Base-by-base conservation (phyloP, 2,888 invertebrate genomes). In the Stenurella melanura region DNA sequence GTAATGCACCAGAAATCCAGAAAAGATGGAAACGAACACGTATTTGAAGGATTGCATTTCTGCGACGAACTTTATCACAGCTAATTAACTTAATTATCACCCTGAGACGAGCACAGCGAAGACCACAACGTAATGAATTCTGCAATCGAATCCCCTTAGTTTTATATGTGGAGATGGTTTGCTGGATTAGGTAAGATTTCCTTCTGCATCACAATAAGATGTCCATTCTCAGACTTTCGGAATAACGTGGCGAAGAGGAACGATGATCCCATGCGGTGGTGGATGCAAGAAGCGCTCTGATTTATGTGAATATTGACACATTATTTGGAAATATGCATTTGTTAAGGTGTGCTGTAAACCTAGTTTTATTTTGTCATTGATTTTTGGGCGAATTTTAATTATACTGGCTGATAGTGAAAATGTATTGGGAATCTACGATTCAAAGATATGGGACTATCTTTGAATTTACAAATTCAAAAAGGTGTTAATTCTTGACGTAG, bases 1-100 rank as follows among this genome's bases (percentile, higher is more conserved):
- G 61, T 83, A 78, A 76, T 86, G 84, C 73, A 87, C 79, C 73
- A 86, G 75, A 85, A 86, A 87, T 87, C 88, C 88, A 85, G 82
- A 84, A 73, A 87, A 73, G 74, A 86, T 79, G 10, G 84, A 75
- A 57, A 84, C 75, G 70, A 86, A 78, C 81, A 84, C 82, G 78
- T 78, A 81, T 81, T 82, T 86, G 77, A 83, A 60, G 64, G 81
- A 69, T 69, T 72, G 78, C 86, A 85, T 86, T 60, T 26, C 58
- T 63, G 18, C 69, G 30, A n/a, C 15, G 56, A 30, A 56, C 19
- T 63, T 50, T 54, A 56, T 67, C 67, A 67, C 67, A 67, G 26
- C 56, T 42, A 12, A 56, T 73, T 34, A 34, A 38, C 56, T 57
- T 34, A 61, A 60, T 18, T 18, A 38, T 69, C 38, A 58, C 54